Evolutionary conservation across 2,113 vertebrate genomes (phyloP).

Genomic region (Gambusia holbrooki): DNA sequence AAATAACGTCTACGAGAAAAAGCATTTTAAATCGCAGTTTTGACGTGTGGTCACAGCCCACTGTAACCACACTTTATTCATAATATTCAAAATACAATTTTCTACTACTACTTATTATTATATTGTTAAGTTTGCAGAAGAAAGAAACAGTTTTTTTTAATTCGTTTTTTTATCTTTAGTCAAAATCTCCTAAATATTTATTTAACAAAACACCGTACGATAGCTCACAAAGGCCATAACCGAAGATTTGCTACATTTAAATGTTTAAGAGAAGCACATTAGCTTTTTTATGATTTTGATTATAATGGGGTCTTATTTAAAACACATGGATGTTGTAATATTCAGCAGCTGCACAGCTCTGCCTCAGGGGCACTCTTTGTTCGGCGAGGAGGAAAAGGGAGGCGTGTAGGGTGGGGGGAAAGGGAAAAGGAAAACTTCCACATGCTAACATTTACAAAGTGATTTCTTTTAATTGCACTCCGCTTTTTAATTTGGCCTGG

Average conservation of each 20-base stretch:
- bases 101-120: conserved; percentile 1
- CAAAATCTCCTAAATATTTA: conserved; percentile 35
- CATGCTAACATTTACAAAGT: conserved; percentile 88
- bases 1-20: too few species aligned
- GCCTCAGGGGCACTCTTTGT: conserved; percentile 81
- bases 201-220: conserved; percentile 56
- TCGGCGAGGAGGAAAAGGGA: conserved; percentile 64
- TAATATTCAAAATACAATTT: not conserved
- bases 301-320: conserved; percentile 84
- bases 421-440: conserved; percentile 80
- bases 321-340: conserved; percentile 84
- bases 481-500: conserved; percentile 85
- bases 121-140: conserved; percentile 19
- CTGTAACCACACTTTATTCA: not conserved
- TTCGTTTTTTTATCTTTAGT: conserved; percentile 19
- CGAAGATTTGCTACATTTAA: conserved; percentile 75
- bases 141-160: conserved; percentile 34
- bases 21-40: not conserved
- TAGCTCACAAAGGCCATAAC: conserved; percentile 62
- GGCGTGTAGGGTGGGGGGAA: not conserved
- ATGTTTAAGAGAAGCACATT: conserved; percentile 79
- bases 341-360: conserved; percentile 77
- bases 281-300: conserved; percentile 86
- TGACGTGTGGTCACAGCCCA: not conserved
- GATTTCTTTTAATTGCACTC: conserved; percentile 87